A percentile compares a stretch with the other conserved stretches of the same genome.
Evolutionary conservation across 2,888 invertebrate species (phyloP).

Genomic region (Ernsta delagoae): DNA sequence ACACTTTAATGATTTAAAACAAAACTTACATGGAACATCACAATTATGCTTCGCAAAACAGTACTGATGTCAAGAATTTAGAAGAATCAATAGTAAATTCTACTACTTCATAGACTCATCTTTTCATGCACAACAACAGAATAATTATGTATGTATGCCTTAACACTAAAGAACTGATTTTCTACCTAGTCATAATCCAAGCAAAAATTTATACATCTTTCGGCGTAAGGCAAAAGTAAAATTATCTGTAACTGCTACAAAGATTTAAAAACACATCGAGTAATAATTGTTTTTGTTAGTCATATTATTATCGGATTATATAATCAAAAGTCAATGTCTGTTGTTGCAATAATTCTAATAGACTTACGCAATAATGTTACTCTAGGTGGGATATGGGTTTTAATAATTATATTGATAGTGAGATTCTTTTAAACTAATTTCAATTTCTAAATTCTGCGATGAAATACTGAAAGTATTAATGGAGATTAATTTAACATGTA

Average conservation of each 20-base stretch:
- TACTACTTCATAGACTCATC: constrained; percentile 36
- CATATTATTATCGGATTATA: constrained; percentile 2
- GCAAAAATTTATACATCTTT: constrained; percentile 43
- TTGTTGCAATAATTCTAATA: constrained; percentile 48
- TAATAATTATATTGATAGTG: constrained; percentile 51
- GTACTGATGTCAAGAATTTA: constrained; percentile 63
- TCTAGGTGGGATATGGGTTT: constrained; percentile 76
- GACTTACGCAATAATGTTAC: constrained; percentile 73
- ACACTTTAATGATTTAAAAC: constrained; percentile 82
- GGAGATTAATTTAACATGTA: no score
- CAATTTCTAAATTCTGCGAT: constrained; percentile 38
- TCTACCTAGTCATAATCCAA: constrained; percentile 56
- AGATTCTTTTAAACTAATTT: constrained; percentile 46
- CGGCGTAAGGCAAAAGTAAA: constrained; percentile 1
- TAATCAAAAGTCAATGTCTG: constrained; percentile 2
- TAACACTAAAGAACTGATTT: constrained; percentile 59
- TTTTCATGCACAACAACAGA: constrained; percentile 51
- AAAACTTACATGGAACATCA: constrained; percentile 84
- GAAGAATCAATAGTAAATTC: constrained; percentile 55
- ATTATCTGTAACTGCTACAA: constrained; percentile 11
- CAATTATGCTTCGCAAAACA: constrained; percentile 84
- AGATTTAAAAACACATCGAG: not conserved
- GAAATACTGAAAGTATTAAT: constrained; percentile 47
- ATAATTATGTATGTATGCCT: constrained; percentile 51
- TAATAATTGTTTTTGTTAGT: not conserved